Percentiles rank a stretch among this genome's conserved stretches.
These are phyloP conservation scores for Enteromius unitaeniatus DNA, from an alignment of 2,797 vertebrate genomes.

Conservation along the genomic window DNA sequence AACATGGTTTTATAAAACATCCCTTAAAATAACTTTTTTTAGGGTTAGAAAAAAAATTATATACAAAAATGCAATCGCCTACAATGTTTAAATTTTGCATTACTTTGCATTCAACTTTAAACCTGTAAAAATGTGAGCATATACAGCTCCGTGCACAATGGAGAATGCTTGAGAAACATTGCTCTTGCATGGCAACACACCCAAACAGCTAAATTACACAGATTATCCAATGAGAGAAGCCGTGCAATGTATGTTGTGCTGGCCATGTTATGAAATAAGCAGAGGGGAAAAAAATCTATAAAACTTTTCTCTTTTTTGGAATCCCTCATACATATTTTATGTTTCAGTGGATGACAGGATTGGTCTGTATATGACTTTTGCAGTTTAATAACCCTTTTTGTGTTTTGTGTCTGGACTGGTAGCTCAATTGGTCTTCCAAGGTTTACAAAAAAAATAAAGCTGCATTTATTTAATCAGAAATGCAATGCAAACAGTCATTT, in stretches of 20 bases:
- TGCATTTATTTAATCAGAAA: background rate
- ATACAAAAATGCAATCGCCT: background rate
- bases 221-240: slow-evolving; percentile 59
- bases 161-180: slow-evolving; percentile 56
- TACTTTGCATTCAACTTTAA: background rate
- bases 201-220: slow-evolving; percentile 40
- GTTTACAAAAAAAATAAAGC: background rate
- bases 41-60: no score
- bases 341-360: background rate
- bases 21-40: no score
- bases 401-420: background rate
- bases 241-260: background rate
- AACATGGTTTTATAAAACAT: background rate
- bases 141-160: slow-evolving; percentile 27
- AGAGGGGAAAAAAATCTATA: rapidly evolving
- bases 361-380: background rate
- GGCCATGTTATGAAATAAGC: background rate
- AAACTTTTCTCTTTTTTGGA: no score
- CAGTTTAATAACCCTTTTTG: background rate
- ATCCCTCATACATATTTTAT: background rate
- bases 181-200: slow-evolving; percentile 42
- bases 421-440: background rate
- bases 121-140: background rate
- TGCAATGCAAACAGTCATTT: background rate
- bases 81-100: background rate